Evolutionary conservation across 2,113 vertebrate genomes (phyloP), one percentile per base, ranked within the genome.

Genomic region (Carlito syrichta): DNA sequence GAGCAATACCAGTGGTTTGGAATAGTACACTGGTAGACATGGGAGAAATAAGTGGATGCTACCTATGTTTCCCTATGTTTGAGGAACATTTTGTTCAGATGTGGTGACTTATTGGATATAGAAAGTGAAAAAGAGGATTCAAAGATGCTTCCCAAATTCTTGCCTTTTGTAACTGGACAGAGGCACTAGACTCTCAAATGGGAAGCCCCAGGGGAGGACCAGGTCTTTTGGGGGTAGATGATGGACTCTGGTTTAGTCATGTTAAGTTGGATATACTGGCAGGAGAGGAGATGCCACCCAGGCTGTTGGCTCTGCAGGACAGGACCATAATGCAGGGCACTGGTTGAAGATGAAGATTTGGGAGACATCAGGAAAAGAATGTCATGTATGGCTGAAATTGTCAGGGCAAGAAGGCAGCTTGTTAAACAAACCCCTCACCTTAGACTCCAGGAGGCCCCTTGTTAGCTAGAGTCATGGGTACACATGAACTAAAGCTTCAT

Each of bases 151-250:
- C 50, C 56, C 17, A 30, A n/a, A 54, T 69, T 52, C 69, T 50
- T 40, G 11, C 30, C 69, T 68, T 89, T 91, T 45, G 27, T 35
- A 8, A 38, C 60, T 81, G 30, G 27, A 12, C 1, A 17, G 48
- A 76, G 50, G 25, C 30, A 4, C 69, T 62, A 2, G 43, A 74
- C 0, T 0, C 35, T n/a, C 43, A 54, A 25, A 16, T 0, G 4
- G 11, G n/a, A 77, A 8, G 11, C n/a, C 9, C 8, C 0, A 14
- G 12, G 19, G 58, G 35, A 84, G 63, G 8, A 23, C 19, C 23
- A 4, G 71, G 30, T 43, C 54, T 66, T 82, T 27, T 5, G 22
- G 1, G 68, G 14, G 7, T 1, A 32, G 43, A 10, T 66, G 23
- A 19, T 0, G 7, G 27, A 20, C 68, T 40, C 38, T 35, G 25